Conservation (phyloP, 2,113 vertebrate species). For the Parotia lawesii region DNA sequence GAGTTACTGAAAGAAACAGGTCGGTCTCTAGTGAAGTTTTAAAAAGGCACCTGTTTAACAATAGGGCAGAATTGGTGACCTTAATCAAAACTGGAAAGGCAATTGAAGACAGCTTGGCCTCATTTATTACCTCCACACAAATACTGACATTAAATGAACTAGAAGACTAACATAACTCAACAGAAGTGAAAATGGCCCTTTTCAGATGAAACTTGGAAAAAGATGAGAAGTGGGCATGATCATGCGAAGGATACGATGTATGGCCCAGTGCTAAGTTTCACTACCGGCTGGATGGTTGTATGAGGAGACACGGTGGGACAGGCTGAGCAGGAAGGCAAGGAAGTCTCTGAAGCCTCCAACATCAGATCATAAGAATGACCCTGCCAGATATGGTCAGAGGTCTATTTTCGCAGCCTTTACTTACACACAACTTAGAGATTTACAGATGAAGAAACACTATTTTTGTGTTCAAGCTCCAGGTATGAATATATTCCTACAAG, state of each 20-base stretch:
- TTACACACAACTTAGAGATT: background rate
- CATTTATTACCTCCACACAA: background rate
- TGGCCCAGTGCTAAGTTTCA: background rate
- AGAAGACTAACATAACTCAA: background rate
- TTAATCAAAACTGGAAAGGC: background rate
- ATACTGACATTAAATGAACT: background rate
- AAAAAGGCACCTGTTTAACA: background rate
- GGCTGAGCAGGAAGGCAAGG: background rate
- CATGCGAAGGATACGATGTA: rapidly evolving
- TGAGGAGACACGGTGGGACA: background rate
- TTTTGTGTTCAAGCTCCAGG: background rate
- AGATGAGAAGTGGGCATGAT: background rate
- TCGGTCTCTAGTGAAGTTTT: background rate
- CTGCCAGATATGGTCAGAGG: background rate
- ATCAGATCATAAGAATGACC: background rate
- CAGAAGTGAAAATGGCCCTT: background rate
- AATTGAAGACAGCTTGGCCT: background rate
- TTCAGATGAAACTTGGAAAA: background rate
- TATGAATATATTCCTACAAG: background rate
- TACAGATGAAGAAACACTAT: background rate
- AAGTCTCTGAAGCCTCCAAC: background rate
- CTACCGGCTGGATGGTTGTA: background rate
- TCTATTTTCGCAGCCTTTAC: background rate
- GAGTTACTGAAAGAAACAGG: background rate
- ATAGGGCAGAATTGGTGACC: background rate